Percentiles rank a stretch among this genome's conserved stretches.
Evolutionary conservation across 92 coral and sea anemone species (phyloP).

Genomic region (Epizoanthus scotinus): DNA sequence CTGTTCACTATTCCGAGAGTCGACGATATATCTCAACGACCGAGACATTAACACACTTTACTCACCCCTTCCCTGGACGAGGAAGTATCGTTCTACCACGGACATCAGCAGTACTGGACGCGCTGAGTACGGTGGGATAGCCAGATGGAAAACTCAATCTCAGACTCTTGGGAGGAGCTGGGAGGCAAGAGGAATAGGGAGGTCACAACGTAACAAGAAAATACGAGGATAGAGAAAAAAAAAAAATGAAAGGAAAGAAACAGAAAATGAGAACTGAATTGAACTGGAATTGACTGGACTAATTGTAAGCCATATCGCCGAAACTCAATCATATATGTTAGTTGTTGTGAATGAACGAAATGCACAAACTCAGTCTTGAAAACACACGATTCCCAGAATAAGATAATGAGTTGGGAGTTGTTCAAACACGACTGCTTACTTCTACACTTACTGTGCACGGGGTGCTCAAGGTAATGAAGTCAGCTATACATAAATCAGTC

Average conservation of each 20-base stretch:
- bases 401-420: too few species aligned
- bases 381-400: background rate
- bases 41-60: conserved; percentile 26
- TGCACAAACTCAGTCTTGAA: background rate
- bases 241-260: too few species aligned
- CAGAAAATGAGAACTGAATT: too few species aligned
- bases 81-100: conserved; percentile 86
- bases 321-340: background rate
- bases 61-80: conserved; percentile 56
- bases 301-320: too few species aligned
- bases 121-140: conserved; percentile 59
- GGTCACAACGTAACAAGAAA: too few species aligned
- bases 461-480: background rate
- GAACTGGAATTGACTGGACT: too few species aligned
- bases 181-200: background rate
- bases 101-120: conserved; percentile 86
- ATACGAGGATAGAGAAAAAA: too few species aligned
- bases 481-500: background rate
- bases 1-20: too few species aligned
- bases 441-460: too few species aligned
- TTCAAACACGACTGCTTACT: too few species aligned
- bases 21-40: too few species aligned
- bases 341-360: background rate
- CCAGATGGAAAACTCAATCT: conserved; percentile 60
- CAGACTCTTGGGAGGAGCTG: conserved; percentile 62